Conservation (phyloP, 2,113 vertebrate species). For the Hypomesus transpacificus region DNA sequence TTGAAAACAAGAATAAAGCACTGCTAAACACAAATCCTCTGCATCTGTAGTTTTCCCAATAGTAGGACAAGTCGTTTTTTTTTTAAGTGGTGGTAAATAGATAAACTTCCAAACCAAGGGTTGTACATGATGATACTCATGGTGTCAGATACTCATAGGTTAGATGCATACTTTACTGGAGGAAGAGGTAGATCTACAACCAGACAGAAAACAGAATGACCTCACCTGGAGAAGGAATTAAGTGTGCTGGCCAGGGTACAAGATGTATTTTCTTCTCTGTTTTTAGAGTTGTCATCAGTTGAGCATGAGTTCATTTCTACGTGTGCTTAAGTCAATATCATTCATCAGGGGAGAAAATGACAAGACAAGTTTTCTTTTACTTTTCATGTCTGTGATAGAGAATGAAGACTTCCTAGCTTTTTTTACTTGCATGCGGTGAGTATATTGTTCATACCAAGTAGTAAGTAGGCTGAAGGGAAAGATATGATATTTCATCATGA, state of each 20-base stretch:
- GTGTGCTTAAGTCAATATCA: background rate
- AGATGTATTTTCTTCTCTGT: background rate
- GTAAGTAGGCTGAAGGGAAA: no score
- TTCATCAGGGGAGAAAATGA: background rate
- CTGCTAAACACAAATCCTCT: no score
- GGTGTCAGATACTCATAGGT: no score
- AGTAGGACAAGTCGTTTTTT: no score
- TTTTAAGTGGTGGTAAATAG: no score
- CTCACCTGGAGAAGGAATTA: conserved; percentile 5
- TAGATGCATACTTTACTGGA: background rate
- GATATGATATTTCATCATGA: no score
- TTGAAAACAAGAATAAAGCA: no score
- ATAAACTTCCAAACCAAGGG: no score
- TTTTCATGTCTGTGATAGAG: background rate
- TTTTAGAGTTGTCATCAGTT: conserved; percentile 21
- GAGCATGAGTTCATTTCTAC: conserved; percentile 10
- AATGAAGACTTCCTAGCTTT: background rate
- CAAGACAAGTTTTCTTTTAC: background rate
- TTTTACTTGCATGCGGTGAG: background rate
- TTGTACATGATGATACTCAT: no score
- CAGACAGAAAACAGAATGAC: conserved; percentile 1
- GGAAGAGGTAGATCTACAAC: background rate
- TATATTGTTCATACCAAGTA: no score
- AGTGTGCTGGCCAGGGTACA: background rate
- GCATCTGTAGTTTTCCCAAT: no score